These are phyloP conservation scores for Anguilla megastoma DNA, from an alignment of 2,797 vertebrate genomes.

Conservation along the genomic window DNA sequence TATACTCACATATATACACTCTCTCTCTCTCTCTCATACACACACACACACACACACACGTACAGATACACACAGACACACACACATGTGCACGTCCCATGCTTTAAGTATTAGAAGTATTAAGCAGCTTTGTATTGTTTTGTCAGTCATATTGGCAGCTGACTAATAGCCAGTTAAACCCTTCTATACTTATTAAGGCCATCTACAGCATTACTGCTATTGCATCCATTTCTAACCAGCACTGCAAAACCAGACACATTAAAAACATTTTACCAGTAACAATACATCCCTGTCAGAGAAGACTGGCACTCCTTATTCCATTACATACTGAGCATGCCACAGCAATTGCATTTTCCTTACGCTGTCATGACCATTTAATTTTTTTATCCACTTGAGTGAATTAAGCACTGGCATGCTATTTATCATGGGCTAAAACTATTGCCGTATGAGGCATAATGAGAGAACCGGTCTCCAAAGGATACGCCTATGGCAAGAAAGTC, in stretches of 20 bases:
- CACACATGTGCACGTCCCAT: constrained; percentile 3
- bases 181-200: constrained; percentile 24
- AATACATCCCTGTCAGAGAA: background rate
- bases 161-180: constrained; percentile 23
- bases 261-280: background rate
- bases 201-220: constrained; percentile 19
- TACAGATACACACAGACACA: background rate
- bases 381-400: background rate
- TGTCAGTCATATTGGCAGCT: background rate
- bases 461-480: background rate
- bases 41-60: constrained; percentile 25
- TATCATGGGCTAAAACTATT: background rate
- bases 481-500: constrained; percentile 20
- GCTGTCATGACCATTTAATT: background rate
- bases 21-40: constrained; percentile 8
- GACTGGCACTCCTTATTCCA: background rate
- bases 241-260: background rate
- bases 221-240: background rate
- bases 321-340: background rate
- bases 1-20: background rate
- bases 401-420: background rate
- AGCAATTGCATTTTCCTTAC: background rate
- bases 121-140: constrained; percentile 20
- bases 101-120: background rate
- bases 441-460: background rate